These are phyloP conservation scores for Tetragnatha versicolor DNA, from an alignment of 1,140 invertebrate species.

Conservation along the genomic window DNA sequence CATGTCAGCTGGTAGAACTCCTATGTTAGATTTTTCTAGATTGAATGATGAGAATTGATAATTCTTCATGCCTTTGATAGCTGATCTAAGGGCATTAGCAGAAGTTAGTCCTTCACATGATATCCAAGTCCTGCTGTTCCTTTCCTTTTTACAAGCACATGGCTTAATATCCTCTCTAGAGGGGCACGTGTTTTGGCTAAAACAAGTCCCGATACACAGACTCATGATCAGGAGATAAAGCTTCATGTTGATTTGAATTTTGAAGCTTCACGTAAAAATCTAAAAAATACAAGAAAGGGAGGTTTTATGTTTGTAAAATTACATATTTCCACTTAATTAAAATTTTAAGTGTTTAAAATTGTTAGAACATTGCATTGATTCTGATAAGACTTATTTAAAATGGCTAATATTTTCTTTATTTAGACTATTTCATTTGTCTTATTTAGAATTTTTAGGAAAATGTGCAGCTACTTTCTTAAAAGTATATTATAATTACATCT, in stretches of 20 bases:
- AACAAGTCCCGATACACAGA: not conserved
- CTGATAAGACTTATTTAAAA: too few species aligned
- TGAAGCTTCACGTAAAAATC: too few species aligned
- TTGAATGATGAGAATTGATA: not conserved
- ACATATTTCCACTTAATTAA: too few species aligned
- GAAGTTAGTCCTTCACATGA: constrained; percentile 25
- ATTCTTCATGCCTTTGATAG: constrained; percentile 17
- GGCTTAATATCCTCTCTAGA: constrained; percentile 35
- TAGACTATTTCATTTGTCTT: too few species aligned
- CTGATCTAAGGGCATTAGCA: not conserved
- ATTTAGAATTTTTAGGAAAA: too few species aligned
- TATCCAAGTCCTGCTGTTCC: not conserved
- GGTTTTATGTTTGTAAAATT: too few species aligned
- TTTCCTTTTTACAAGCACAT: constrained; percentile 1
- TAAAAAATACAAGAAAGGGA: too few species aligned
- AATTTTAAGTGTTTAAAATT: too few species aligned
- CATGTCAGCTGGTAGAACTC: constrained; percentile 10
- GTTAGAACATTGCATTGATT: too few species aligned
- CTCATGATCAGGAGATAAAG: not conserved
- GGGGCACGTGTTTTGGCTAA: not conserved
- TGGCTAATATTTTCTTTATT: too few species aligned
- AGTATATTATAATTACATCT: too few species aligned
- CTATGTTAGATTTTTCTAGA: constrained; percentile 14
- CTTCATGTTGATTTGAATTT: constrained; percentile 5
- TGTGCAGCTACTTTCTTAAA: too few species aligned